Evolutionary conservation across 2,797 vertebrate species (phyloP).

Genomic region (Phyllotis vaccarum): DNA sequence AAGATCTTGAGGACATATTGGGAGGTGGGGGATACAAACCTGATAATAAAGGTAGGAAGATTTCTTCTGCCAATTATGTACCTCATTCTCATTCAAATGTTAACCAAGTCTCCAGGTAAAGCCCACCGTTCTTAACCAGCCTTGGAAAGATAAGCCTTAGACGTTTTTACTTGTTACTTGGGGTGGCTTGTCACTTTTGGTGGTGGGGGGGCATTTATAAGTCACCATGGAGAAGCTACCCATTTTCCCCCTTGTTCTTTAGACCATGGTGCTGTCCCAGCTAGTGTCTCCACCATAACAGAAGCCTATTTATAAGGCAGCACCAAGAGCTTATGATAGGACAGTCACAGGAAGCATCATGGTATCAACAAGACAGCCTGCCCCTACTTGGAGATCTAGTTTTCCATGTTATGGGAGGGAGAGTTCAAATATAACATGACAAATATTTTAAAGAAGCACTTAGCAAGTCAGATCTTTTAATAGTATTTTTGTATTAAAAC

Average conservation of each 20-base stretch:
- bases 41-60: conserved; percentile 92
- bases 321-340: background rate
- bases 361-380: background rate
- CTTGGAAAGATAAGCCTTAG: background rate
- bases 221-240: background rate
- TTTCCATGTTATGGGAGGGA: background rate
- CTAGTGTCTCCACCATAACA: background rate
- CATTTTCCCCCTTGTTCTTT: background rate
- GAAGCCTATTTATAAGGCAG: background rate
- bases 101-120: background rate
- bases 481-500: conserved; percentile 53
- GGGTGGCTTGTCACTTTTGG: background rate
- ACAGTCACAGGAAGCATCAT: background rate
- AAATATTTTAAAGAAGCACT: background rate
- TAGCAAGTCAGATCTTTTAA: background rate
- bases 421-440: background rate
- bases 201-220: background rate
- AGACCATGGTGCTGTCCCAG: background rate
- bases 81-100: background rate
- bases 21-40: conserved; percentile 89
- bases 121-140: background rate
- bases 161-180: background rate
- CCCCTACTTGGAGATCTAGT: background rate
- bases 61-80: background rate
- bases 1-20: conserved; percentile 88